Base-by-base conservation (phyloP, 2,797 vertebrate genomes). In the Pangasius larnaudii region DNA sequence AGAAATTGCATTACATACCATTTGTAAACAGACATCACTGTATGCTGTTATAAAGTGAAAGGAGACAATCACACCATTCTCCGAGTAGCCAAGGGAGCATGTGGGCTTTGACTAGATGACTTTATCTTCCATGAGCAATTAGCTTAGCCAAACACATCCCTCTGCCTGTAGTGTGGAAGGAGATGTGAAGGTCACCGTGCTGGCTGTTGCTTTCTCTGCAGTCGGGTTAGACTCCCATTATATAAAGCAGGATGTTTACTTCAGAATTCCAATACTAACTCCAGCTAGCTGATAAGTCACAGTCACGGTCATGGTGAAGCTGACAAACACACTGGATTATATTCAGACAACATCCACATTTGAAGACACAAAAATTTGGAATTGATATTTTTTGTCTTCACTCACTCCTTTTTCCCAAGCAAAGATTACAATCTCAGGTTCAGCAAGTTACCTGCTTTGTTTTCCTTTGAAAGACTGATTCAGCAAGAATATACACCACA, bases 151-250 rank as follows among this genome's bases (percentile, higher is more conserved):
- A 94, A 95, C 92, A 94, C 93, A 95, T 94, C 92, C 89, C 90
- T 93, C 92, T 91, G 93, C 92, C 91, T 93, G 24, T 91, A 91
- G 90, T 77, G 89, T 91, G 91, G 92, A 94, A 95, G 94, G 94
- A 94, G 93, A 90, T 90, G 90, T 92, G 95, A 95, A 95, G 95
- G 95, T 95, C 94, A 95, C 93, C 89, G 90, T 93, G 94, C 94
- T 94, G 92, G 93, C 94, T 94, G 91, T n/a, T 84, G 82, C 87
- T 75, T 88, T 88, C 86, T 89, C 67, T 33, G 58, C 87, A 53
- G 69, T 49, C 3, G 24, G 56, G 93, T 93, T 93, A 92, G 93
- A 94, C 94, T 95, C 95, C 93, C 93, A 94, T 93, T 94, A 94
- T 93, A 93, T 93, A 92, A 93, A 93, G 90, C 92, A 92, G 94